These are phyloP conservation scores for Glaucopsyche alexis DNA, from an alignment of 2,888 invertebrate species.

Conservation along the genomic window DNA sequence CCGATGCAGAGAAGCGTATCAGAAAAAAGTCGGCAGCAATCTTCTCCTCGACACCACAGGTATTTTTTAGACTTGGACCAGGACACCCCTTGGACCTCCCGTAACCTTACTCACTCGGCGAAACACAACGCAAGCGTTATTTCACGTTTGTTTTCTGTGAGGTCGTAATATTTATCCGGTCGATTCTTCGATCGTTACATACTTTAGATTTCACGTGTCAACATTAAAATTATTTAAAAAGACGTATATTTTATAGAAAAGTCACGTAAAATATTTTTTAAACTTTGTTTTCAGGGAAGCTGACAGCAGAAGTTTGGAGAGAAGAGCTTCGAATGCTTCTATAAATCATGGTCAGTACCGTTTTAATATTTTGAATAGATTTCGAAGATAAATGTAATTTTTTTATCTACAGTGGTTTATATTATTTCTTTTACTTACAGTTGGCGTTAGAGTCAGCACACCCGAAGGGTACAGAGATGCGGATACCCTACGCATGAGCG, in stretches of 20 bases:
- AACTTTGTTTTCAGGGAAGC: constrained; percentile 60
- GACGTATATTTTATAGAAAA: neutral
- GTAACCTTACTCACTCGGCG: no score
- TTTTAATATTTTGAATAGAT: neutral
- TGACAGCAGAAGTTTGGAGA: constrained; percentile 64
- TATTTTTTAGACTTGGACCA: constrained; percentile 37
- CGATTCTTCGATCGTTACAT: neutral
- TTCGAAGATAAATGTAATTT: no score
- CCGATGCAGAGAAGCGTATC: constrained; percentile 83
- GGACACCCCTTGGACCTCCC: neutral
- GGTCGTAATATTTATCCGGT: no score
- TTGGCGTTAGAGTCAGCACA: constrained; percentile 60
- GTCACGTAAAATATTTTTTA: neutral
- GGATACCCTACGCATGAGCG: constrained; percentile 68
- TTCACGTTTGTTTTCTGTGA: no score
- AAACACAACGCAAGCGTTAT: no score
- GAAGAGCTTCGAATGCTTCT: constrained; percentile 72
- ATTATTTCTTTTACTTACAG: constrained; percentile 43
- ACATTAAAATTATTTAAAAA: neutral
- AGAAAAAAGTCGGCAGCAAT: constrained; percentile 81
- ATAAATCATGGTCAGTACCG: constrained; percentile 58
- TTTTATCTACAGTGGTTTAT: no score
- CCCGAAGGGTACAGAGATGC: constrained; percentile 74
- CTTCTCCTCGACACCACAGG: constrained; percentile 72
- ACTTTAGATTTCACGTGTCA: neutral